Evolutionary conservation across 1,140 invertebrate genomes (phyloP), one percentile per base, ranked within the genome.

Genomic region (Spodoptera frugiperda): DNA sequence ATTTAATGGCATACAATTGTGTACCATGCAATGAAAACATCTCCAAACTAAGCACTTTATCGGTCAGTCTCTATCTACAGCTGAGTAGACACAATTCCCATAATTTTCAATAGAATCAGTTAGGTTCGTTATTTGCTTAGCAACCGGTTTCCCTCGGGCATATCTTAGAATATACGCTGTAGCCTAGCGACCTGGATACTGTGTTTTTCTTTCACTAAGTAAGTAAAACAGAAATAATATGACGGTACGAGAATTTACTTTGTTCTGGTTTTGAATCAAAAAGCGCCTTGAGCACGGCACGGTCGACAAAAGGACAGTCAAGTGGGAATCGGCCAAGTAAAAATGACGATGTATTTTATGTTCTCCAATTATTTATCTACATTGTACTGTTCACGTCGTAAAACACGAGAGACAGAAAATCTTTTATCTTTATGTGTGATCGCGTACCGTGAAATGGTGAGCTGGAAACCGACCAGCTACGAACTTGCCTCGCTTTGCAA

Each of bases 401-500:
- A 61, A 61, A 39, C 57, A 61, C 39, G 8, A 61, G 57, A 61
- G 14, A 59, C 12, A 39, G 33, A 39, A 33, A 39, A 63, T 63
- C 59, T 63, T 63, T 44, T 63, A 63, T 63, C 59, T 63, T 44
- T 17, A 44, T 63, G 33, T 44, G 15, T 15, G 15, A 63, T 63
- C 33, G 15, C n/a, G 44, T 63, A 19, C 59, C 17, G 59, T 12
- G 15, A 46, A 63, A 46, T 63, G 30, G 39, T 9, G 12, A 44
- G 33, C n/a, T 67, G 12, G 17, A 67, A 67, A 67, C 17, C 49
- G 44, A 63, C 17, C 59, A 76, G 78, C 74, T 51, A 72, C 10
- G 67, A 75, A 55, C 73, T 54, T 57, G 10, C 53, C 59, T 10
- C 11, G 15, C 9, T 21, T 46, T 53, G 21, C 10, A 61, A 70